These are phyloP conservation scores for Lasiurus cinereus DNA, from an alignment of 2,113 vertebrate species.

Conservation along the genomic window DNA sequence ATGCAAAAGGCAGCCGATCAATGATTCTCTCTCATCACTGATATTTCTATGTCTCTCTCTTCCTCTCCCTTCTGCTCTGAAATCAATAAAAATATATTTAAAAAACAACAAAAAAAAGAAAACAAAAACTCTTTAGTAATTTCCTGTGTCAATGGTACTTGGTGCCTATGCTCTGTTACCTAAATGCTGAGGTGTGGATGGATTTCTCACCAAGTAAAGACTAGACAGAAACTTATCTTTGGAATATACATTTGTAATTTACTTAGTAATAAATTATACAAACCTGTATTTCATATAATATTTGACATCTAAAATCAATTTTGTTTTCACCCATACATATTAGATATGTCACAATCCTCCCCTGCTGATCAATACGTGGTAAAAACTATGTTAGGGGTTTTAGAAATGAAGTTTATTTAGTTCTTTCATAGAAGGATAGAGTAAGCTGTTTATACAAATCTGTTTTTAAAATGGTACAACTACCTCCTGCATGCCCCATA, in stretches of 20 bases:
- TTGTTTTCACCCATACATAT: neutral
- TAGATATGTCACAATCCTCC: neutral
- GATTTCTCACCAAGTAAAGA: neutral
- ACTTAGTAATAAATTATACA: neutral
- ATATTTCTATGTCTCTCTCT: too few species aligned
- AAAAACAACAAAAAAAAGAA: too few species aligned
- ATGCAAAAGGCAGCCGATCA: too few species aligned
- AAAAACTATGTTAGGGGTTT: neutral
- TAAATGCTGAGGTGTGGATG: neutral
- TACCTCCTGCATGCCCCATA: too few species aligned
- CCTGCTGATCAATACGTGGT: neutral
- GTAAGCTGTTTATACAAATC: slow-evolving; percentile 5
- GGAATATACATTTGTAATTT: slow-evolving; percentile 16
- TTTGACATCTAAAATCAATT: neutral
- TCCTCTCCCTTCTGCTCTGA: too few species aligned
- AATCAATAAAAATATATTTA: too few species aligned
- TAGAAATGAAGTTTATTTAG: neutral
- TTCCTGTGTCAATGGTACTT: neutral
- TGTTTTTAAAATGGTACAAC: neutral
- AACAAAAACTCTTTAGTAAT: neutral
- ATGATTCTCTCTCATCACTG: too few species aligned
- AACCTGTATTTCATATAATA: neutral
- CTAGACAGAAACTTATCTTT: neutral
- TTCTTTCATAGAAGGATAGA: neutral
- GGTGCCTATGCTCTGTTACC: neutral